Percentiles rank a stretch among this genome's conserved stretches.
Evolutionary conservation across 2,888 invertebrate species (phyloP).

Genomic region (Smittia sp.): DNA sequence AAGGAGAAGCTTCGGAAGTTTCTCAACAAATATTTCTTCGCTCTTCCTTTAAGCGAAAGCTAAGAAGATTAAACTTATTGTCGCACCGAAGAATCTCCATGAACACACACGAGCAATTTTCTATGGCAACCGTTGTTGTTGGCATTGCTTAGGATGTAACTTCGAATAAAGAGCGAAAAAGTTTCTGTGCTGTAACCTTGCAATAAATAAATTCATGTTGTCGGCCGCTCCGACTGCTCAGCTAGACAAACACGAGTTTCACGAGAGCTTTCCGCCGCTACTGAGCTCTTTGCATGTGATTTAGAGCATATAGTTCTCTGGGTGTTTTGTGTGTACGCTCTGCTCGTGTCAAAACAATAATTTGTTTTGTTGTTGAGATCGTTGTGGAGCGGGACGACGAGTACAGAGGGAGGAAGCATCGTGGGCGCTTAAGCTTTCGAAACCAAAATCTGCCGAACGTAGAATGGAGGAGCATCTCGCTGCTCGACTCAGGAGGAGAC

Average conservation of each 20-base stretch:
- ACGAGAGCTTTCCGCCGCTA: neutral
- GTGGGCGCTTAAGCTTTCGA: neutral
- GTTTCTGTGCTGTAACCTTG: neutral
- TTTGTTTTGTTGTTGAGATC: slow-evolving; percentile 16
- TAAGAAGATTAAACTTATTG: slow-evolving; percentile 37
- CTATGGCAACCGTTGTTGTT: neutral
- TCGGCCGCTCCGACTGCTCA: neutral
- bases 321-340: neutral
- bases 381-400: neutral
- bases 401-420: neutral
- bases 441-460: neutral
- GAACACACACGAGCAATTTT: neutral
- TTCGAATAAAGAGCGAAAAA: no score
- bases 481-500: neutral
- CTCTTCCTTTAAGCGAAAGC: neutral
- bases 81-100: slow-evolving; percentile 1
- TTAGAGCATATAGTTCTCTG: neutral
- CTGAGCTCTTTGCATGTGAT: neutral
- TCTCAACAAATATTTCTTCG: slow-evolving; percentile 5
- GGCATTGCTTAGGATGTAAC: neutral
- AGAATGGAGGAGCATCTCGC: neutral
- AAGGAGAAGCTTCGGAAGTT: neutral
- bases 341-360: slow-evolving; percentile 22
- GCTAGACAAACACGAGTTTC: neutral
- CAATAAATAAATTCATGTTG: slow-evolving; percentile 15